A percentile compares a stretch with the other conserved stretches of the same genome.
Evolutionary conservation across 2,888 invertebrate genomes (phyloP).

Genomic region (Scaeva pyrastri): DNA sequence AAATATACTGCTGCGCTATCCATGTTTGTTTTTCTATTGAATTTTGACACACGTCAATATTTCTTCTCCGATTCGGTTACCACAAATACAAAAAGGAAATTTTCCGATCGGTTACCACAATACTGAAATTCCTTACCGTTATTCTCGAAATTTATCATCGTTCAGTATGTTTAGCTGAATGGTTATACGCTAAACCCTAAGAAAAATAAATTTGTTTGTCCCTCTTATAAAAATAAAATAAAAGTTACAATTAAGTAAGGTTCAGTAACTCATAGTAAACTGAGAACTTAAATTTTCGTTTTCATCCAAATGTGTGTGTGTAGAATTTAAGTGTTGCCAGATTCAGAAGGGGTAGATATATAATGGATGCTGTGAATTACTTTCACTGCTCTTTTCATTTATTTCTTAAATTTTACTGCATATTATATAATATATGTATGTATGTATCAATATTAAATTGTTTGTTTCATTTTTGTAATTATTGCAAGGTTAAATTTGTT

Average conservation of each 20-base stretch:
- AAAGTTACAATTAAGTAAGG: not conserved
- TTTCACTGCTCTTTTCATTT: constrained; percentile 5
- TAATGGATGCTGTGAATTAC: constrained; percentile 3
- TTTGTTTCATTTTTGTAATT: not conserved
- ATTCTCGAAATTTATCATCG: too few species aligned
- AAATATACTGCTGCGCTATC: too few species aligned
- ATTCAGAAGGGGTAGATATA: not conserved
- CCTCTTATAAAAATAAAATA: too few species aligned
- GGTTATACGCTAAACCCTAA: too few species aligned
- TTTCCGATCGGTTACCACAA: too few species aligned
- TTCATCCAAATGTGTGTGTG: not conserved
- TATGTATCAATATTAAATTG: constrained; percentile 8
- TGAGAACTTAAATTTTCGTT: not conserved
- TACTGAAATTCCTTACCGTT: too few species aligned
- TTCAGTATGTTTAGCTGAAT: too few species aligned
- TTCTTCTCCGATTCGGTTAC: too few species aligned
- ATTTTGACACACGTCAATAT: too few species aligned
- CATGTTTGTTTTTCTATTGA: too few species aligned
- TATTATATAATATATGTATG: not conserved
- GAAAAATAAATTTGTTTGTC: not conserved
- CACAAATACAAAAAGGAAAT: too few species aligned
- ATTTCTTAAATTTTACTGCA: constrained; percentile 8
- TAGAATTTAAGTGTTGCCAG: constrained; percentile 1
- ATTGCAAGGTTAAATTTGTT: not conserved
- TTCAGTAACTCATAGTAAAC: not conserved